These are phyloP conservation scores for Himalopsyche anomala DNA, from an alignment of 2,888 invertebrate species.

Conservation along the genomic window DNA sequence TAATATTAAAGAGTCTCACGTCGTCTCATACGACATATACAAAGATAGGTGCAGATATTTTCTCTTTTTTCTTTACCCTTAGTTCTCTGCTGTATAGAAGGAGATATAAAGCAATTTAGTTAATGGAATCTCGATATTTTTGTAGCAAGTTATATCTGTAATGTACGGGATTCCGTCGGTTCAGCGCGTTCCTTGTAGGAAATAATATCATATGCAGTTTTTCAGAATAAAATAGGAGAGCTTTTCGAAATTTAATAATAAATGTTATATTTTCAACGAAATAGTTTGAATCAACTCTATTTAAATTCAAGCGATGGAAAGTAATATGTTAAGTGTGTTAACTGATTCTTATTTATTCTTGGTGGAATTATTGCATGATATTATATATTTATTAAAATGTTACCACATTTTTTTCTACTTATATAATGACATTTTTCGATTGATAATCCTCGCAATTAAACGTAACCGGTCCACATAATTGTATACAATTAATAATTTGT, in stretches of 20 bases:
- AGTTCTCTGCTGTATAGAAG: conserved; percentile 46
- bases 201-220: conserved; percentile 12
- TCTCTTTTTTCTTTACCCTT: not conserved
- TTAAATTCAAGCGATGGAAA: not conserved
- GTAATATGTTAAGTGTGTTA: too few species aligned
- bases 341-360: too few species aligned
- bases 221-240: not conserved
- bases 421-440: too few species aligned
- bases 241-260: not conserved
- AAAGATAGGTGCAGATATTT: not conserved
- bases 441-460: too few species aligned
- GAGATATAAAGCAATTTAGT: conserved; percentile 74
- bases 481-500: too few species aligned
- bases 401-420: too few species aligned
- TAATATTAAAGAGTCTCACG: conserved; percentile 9
- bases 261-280: too few species aligned
- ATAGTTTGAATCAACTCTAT: not conserved
- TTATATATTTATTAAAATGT: too few species aligned
- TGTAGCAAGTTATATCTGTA: conserved; percentile 64
- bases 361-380: too few species aligned
- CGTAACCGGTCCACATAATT: too few species aligned
- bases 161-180: conserved; percentile 62
- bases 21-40: not conserved
- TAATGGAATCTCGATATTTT: conserved; percentile 72
- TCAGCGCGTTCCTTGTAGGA: not conserved